phyloP scores from a whole-genome alignment of 2,797 vertebrate genomes.

The Hemitrygon akajei region DNA sequence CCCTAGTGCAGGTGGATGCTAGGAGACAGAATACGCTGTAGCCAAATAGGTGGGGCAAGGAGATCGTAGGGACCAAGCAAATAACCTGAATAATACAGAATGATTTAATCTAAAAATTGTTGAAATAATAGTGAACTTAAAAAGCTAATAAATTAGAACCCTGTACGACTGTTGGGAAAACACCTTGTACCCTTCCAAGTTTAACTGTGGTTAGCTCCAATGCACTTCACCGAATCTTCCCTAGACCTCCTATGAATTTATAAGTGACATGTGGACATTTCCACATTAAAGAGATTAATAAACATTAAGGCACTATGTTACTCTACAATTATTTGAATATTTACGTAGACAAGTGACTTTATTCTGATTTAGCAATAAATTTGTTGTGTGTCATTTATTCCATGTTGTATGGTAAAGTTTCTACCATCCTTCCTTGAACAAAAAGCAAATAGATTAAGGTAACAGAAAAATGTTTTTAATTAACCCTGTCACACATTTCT shows the following conservation, averaged over 20 bases:
- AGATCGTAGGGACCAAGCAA: not conserved
- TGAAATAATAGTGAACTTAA: not conserved
- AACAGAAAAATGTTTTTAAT: constrained; percentile 24
- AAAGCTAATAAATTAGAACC: not conserved
- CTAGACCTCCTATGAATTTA: not conserved
- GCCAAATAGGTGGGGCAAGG: too few relatives aligned
- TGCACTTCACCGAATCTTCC: not conserved
- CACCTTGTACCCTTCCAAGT: too few relatives aligned
- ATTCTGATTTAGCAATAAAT: constrained; percentile 53
- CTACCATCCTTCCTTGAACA: constrained; percentile 59
- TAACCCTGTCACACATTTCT: not conserved
- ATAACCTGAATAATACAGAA: not conserved
- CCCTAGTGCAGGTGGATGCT: too few relatives aligned
- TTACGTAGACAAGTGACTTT: not conserved
- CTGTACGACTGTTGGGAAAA: not conserved
- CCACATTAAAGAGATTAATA: not conserved
- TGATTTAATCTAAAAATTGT: not conserved
- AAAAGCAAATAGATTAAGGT: constrained; percentile 50
- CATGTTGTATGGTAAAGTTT: constrained; percentile 59
- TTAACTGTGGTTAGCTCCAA: too few relatives aligned
- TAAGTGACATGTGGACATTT: not conserved
- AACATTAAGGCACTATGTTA: not conserved
- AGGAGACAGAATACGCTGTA: too few relatives aligned
- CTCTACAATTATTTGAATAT: not conserved
- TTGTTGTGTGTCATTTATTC: constrained; percentile 57